Evolutionary conservation across 2,113 vertebrate species (phyloP).

Genomic region (Excalfactoria chinensis): DNA sequence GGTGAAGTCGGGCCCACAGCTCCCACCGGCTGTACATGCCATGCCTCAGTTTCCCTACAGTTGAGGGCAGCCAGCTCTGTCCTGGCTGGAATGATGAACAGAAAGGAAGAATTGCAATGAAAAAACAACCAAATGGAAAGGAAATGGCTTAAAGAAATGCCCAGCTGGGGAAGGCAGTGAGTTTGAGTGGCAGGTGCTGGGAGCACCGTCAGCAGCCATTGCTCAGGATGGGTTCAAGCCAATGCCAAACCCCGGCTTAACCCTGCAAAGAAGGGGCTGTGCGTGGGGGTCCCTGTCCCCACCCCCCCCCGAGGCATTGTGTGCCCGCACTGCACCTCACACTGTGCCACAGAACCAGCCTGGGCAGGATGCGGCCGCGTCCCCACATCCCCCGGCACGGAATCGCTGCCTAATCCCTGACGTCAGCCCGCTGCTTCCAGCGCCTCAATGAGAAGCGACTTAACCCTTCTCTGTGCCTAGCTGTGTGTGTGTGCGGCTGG

Average conservation of each 20-base stretch:
- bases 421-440: neutral
- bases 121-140: neutral
- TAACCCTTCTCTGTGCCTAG: neutral
- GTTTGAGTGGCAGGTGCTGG: neutral
- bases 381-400: neutral
- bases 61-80: neutral
- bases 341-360: neutral
- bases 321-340: neutral
- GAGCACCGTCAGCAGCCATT: neutral
- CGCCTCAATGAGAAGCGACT: neutral
- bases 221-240: neutral
- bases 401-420: constrained; percentile 37
- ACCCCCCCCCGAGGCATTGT: neutral
- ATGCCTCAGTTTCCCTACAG: neutral
- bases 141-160: neutral
- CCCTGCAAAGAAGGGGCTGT: neutral
- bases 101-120: neutral
- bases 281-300: neutral
- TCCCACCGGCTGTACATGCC: too few relatives aligned
- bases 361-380: neutral
- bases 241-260: neutral
- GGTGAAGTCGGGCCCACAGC: neutral
- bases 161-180: neutral
- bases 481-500: too few relatives aligned
- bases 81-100: neutral